A percentile compares a stretch with the other conserved stretches of the same genome.
These are phyloP conservation scores for Zosterops borbonicus DNA, from an alignment of 2,113 vertebrate species.

Conservation along the genomic window DNA sequence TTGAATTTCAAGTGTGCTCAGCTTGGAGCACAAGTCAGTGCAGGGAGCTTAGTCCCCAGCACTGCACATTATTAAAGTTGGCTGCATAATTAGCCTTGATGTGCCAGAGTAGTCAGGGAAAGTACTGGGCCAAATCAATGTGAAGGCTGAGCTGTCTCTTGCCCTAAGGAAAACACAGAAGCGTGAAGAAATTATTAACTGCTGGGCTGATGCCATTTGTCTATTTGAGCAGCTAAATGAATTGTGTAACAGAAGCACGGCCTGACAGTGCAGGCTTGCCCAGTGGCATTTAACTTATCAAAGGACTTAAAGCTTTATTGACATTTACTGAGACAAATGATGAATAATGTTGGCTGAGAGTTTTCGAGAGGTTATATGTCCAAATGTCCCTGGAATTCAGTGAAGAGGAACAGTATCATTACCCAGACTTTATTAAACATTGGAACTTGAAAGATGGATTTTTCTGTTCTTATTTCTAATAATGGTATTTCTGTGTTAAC, in stretches of 20 bases:
- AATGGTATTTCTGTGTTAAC: neutral
- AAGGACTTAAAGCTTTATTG: conserved; percentile 40
- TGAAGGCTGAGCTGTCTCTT: conserved; percentile 35
- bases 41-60: neutral
- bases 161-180: conserved; percentile 45
- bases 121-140: conserved; percentile 17
- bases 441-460: neutral
- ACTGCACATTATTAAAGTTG: conserved; percentile 1
- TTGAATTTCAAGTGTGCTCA: neutral
- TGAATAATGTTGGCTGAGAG: conserved; percentile 10
- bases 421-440: conserved; percentile 18
- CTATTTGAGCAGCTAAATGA: conserved; percentile 61
- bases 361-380: conserved; percentile 16
- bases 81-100: conserved; percentile 34
- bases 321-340: conserved; percentile 38
- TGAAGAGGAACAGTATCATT: conserved; percentile 22
- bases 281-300: conserved; percentile 59
- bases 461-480: neutral
- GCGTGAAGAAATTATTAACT: conserved; percentile 59
- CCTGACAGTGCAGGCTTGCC: neutral
- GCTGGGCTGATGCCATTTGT: conserved; percentile 58
- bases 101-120: conserved; percentile 17
- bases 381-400: conserved; percentile 23
- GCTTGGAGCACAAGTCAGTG: neutral
- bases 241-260: conserved; percentile 15